Evolutionary conservation across 2,888 invertebrate species (phyloP), one percentile per base, ranked within the genome.

Genomic region (Dione vanillae): DNA sequence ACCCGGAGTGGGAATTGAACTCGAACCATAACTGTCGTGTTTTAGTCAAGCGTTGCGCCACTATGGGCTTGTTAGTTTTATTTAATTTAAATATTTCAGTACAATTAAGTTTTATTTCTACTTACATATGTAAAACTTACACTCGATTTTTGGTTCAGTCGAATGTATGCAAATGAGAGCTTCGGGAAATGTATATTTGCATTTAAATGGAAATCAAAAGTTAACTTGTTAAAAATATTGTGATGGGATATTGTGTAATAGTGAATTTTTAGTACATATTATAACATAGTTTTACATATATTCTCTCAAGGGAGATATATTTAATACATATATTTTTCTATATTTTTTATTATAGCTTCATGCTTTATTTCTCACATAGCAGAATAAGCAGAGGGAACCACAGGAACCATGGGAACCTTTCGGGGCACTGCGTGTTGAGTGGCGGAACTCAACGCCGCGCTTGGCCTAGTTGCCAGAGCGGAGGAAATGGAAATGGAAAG

Each of bases 161-260:
- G 37, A 61, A 61, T 27, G 20, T 43, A 61, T 61, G 43, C 43
- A 43, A 41, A 43, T 45, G 59, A 27, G 11, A 61, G 59, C 43
- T 41, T 43, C 6, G 43, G 59, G 43, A 27, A 27, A 41, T 5
- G 20, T 20, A 20, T 20, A 59, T 43, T 59, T n/a, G 20, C 43
- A 59, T 59, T 59, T 59, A 59, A 59, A 59, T 43, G 41, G 43
- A 41, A 59, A 27, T n/a, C n/a, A 19, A 43, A 61, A 61, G 43
- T 43, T 20, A n/a, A 43, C 43, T 59, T 59, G 20, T 20, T 43
- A 14, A 54, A 54, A 54, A 49, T 49, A 16, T 49, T 19, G 19
- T 49, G 10, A 19, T 49, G 19, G 40, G n/a, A 47, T 47, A n/a
- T 47, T 16, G 47, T 47, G 16, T 2, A 47, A 47, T 47, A 47